phyloP scores from a whole-genome alignment of 2,113 vertebrate species.

The Chroicocephalus ridibundus region DNA sequence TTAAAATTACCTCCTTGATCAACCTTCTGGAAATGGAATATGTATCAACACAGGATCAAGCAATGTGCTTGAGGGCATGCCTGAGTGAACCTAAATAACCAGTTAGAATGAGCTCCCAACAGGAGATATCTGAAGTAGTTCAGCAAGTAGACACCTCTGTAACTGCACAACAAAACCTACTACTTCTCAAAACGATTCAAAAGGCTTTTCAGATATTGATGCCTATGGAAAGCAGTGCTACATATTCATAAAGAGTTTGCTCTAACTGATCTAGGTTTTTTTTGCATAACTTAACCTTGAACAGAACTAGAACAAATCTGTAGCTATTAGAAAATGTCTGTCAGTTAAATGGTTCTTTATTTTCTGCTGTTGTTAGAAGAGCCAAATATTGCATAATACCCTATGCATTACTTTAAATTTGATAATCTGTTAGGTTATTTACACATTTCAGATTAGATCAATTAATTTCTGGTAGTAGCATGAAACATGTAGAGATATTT shows the following conservation, averaged over 20 bases:
- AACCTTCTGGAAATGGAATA: neutral
- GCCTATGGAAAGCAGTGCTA: neutral
- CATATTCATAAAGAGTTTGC: neutral
- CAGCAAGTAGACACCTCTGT: neutral
- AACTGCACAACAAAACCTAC: neutral
- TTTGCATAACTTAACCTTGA: neutral
- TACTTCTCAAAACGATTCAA: neutral
- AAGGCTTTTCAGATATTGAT: neutral
- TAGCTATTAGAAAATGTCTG: neutral
- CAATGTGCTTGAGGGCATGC: neutral
- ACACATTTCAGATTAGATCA: neutral
- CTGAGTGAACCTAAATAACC: neutral
- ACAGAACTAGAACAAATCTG: neutral
- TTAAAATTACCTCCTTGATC: neutral
- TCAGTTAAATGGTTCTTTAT: neutral
- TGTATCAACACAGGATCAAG: neutral
- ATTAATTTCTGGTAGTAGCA: neutral
- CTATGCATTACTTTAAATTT: neutral
- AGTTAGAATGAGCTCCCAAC: neutral
- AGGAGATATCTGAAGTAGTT: neutral
- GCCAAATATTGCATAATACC: neutral
- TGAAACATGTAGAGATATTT: neutral
- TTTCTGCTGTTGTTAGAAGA: neutral
- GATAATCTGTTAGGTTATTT: neutral
- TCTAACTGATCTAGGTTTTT: neutral